Evolutionary conservation across 2,888 invertebrate species (phyloP).

Genomic region (Andrena praecox): DNA sequence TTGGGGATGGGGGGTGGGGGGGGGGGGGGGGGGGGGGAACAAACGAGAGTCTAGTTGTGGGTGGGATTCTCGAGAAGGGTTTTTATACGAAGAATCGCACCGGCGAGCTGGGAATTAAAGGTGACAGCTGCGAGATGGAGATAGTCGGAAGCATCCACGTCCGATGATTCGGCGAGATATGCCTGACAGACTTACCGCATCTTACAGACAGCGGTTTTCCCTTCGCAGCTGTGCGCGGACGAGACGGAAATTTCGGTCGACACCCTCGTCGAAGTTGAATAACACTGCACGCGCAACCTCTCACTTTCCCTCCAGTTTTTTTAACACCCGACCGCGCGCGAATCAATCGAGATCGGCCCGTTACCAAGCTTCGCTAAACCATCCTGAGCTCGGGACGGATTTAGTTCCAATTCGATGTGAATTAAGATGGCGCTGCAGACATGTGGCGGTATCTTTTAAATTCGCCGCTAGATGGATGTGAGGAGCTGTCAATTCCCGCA

Average conservation of each 20-base stretch:
- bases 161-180: slow-evolving; percentile 5
- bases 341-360: slow-evolving; percentile 46
- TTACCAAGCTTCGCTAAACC: slow-evolving; percentile 37
- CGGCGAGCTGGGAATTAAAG: slow-evolving; percentile 35
- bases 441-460: not conserved
- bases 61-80: not conserved
- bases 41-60: not conserved
- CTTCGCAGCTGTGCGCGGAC: not conserved
- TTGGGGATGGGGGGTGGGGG: not conserved
- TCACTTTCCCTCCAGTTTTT: slow-evolving; percentile 51
- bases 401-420: slow-evolving; percentile 17
- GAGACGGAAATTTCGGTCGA: slow-evolving; percentile 27
- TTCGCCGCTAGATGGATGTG: not conserved
- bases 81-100: not conserved
- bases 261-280: slow-evolving; percentile 10
- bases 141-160: not conserved
- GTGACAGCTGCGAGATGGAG: slow-evolving; percentile 33
- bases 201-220: slow-evolving; percentile 17
- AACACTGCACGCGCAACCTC: slow-evolving; percentile 39
- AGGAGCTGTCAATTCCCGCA: too few relatives aligned
- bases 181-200: slow-evolving; percentile 59
- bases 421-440: slow-evolving; percentile 13
- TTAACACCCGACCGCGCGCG: slow-evolving; percentile 24
- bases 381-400: slow-evolving; percentile 38
- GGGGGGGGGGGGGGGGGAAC: not conserved